phyloP scores from a whole-genome alignment of 2,888 invertebrate species.

The Icerya purchasi region DNA sequence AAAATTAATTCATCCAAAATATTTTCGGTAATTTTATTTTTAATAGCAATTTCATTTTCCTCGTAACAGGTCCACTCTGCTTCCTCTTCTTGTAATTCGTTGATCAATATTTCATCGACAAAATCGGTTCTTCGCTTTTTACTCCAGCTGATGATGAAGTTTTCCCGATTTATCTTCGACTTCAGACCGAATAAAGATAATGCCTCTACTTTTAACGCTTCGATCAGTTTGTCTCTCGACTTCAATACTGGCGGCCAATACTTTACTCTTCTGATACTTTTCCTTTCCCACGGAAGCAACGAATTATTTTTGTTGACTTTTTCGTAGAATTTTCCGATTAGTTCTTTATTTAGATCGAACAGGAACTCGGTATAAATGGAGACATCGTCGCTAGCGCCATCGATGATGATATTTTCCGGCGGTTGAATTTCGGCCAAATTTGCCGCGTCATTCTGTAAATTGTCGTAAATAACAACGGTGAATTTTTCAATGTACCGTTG shows the following conservation, averaged over 20 bases:
- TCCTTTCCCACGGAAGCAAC: constrained; percentile 31
- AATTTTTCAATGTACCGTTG: constrained; percentile 14
- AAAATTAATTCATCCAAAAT: constrained; percentile 32
- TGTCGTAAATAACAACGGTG: constrained; percentile 24
- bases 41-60: constrained; percentile 43
- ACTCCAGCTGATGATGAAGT: constrained; percentile 37
- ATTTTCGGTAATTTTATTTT: constrained; percentile 35
- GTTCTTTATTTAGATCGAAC: constrained; percentile 39
- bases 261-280: constrained; percentile 18
- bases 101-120: constrained; percentile 46
- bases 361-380: constrained; percentile 33
- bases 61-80: constrained; percentile 51
- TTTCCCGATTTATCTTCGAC: constrained; percentile 31
- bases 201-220: constrained; percentile 4
- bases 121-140: constrained; percentile 38
- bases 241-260: neutral
- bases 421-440: constrained; percentile 19
- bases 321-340: constrained; percentile 31
- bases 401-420: constrained; percentile 21
- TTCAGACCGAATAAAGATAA: constrained; percentile 31
- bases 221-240: constrained; percentile 13
- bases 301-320: constrained; percentile 27
- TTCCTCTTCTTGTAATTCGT: constrained; percentile 48
- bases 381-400: constrained; percentile 7
- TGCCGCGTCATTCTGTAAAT: constrained; percentile 20